Percentiles rank a stretch among this genome's conserved stretches.
These are phyloP conservation scores for Neoarius graeffei DNA, from an alignment of 2,113 vertebrate genomes.

Conservation along the genomic window DNA sequence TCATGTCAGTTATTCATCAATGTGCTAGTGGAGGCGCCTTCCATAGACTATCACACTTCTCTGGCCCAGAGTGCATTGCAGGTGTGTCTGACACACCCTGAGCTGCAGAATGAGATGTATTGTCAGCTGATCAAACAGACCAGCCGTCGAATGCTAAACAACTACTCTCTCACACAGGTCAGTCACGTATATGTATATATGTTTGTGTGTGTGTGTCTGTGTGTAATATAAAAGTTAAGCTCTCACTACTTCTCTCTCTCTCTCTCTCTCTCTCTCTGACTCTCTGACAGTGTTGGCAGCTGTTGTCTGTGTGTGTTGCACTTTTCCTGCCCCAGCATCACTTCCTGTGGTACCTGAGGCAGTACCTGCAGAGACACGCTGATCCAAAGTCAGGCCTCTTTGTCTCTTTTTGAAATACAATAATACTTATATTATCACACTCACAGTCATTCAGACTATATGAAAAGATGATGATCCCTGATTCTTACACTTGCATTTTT, in stretches of 20 bases:
- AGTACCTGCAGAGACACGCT: conserved; percentile 81
- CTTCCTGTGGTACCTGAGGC: conserved; percentile 87
- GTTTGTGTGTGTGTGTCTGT: neutral
- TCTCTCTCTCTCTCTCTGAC: neutral
- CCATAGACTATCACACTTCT: conserved; percentile 86
- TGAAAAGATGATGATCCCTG: neutral
- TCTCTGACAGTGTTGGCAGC: conserved; percentile 82
- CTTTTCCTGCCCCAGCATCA: conserved; percentile 88
- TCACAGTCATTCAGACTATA: neutral
- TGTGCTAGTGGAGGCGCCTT: conserved; percentile 83
- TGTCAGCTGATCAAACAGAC: conserved; percentile 89
- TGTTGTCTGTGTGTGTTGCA: conserved; percentile 85
- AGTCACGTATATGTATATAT: conserved; percentile 28
- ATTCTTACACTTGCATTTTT: neutral
- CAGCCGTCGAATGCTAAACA: conserved; percentile 75
- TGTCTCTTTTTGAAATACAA: neutral
- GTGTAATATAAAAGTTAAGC: neutral
- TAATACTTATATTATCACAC: neutral
- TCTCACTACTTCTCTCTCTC: neutral
- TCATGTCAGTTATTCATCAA: conserved; percentile 93
- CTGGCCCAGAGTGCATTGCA: conserved; percentile 87
- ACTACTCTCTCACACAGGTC: conserved; percentile 85
- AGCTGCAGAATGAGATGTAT: conserved; percentile 89
- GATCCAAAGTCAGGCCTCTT: conserved; percentile 76
- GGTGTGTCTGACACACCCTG: conserved; percentile 84